These are phyloP conservation scores for Steinernema khuongi DNA, from an alignment of 1,140 invertebrate genomes.

Conservation along the genomic window DNA sequence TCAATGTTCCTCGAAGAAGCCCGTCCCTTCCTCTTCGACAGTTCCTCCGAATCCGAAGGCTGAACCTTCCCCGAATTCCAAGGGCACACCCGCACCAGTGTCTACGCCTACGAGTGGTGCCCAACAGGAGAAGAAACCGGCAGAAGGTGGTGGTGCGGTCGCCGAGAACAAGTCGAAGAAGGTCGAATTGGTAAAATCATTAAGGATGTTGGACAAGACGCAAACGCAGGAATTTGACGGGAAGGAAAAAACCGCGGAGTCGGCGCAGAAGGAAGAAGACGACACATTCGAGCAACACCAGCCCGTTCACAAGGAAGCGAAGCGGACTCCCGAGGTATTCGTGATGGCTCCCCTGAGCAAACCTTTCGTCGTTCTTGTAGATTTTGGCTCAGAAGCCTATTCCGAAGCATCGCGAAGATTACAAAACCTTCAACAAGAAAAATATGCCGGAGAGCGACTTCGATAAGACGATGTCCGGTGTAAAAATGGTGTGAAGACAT, in stretches of 20 bases:
- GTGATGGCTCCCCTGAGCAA: background rate
- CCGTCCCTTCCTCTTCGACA: background rate
- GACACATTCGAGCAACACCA: slow-evolving; percentile 1
- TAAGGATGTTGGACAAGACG: slow-evolving; percentile 8
- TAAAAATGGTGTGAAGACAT: too few relatives aligned
- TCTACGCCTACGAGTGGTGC: background rate
- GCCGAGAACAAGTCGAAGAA: background rate
- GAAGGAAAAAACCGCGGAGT: background rate
- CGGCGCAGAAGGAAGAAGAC: background rate
- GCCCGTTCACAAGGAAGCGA: background rate
- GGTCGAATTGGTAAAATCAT: too few relatives aligned
- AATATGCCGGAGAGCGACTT: slow-evolving; percentile 7
- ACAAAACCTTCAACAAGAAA: slow-evolving; percentile 10
- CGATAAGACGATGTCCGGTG: background rate
- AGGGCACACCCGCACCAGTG: background rate
- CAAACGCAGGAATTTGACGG: background rate
- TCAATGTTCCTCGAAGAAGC: background rate
- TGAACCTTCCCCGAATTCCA: background rate
- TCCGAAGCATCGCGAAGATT: background rate
- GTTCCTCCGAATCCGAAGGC: background rate
- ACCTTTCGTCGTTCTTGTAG: background rate
- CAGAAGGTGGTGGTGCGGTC: background rate
- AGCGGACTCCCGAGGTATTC: background rate
- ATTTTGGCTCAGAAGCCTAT: background rate
- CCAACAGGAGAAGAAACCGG: background rate